phyloP scores from a whole-genome alignment of 2,888 invertebrate species.

The Poecilobothrus nobilitatus region DNA sequence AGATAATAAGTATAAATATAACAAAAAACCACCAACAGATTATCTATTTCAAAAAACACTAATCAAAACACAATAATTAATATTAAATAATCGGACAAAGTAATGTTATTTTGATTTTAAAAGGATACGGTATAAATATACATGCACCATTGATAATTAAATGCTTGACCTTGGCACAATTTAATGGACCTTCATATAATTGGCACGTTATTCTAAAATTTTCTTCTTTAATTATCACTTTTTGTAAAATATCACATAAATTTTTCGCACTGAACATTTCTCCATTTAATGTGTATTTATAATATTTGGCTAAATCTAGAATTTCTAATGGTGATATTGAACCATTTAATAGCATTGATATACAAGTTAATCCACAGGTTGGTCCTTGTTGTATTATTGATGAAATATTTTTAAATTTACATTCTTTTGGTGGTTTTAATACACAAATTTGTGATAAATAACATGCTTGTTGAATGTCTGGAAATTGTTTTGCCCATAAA shows the following conservation, averaged over 20 bases:
- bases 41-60: no score
- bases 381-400: conserved; percentile 47
- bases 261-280: conserved; percentile 78
- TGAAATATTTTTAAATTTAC: conserved; percentile 41
- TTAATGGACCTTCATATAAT: conserved; percentile 42
- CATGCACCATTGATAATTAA: conserved; percentile 41
- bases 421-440: conserved; percentile 46
- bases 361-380: conserved; percentile 81
- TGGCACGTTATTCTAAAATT: conserved; percentile 25
- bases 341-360: conserved; percentile 66
- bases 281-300: conserved; percentile 69
- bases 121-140: conserved; percentile 50
- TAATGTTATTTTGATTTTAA: conserved; percentile 21
- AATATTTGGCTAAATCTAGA: conserved; percentile 53
- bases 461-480: conserved; percentile 53
- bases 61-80: no score
- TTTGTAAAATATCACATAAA: conserved; percentile 29
- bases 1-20: conserved; percentile 10
- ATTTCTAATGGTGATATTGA: conserved; percentile 50
- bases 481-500: conserved; percentile 50
- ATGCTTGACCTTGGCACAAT: conserved; percentile 41
- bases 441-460: conserved; percentile 49
- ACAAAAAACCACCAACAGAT: not conserved
- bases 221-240: conserved; percentile 16
- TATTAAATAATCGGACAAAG: no score